Evolutionary conservation across 2,113 vertebrate species (phyloP).

Genomic region (Mungos mungo): DNA sequence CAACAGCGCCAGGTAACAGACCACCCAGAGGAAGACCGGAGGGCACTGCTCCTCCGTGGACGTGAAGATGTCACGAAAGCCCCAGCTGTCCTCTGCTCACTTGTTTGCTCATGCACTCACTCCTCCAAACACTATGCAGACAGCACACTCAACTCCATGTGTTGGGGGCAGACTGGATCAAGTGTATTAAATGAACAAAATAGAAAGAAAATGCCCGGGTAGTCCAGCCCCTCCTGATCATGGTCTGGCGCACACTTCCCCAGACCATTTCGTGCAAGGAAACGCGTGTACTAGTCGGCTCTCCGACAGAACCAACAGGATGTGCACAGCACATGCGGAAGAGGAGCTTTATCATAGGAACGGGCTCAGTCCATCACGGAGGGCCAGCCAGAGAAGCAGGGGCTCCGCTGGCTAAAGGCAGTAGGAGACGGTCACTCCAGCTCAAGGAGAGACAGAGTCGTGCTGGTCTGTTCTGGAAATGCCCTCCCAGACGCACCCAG

Average conservation of each 20-base stretch:
- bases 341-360: background rate
- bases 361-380: rapidly evolving
- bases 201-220: background rate
- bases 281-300: background rate
- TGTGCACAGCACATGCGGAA: rapidly evolving
- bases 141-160: rapidly evolving
- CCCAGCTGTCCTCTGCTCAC: background rate
- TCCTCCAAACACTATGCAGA: rapidly evolving
- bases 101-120: background rate
- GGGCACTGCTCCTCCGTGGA: no score
- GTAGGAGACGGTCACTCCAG: background rate
- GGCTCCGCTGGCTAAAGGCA: rapidly evolving
- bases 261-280: background rate
- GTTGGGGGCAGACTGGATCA: background rate
- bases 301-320: background rate
- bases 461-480: background rate
- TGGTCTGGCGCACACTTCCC: background rate
- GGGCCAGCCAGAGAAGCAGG: background rate
- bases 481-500: background rate
- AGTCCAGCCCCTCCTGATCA: no score
- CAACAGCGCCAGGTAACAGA: background rate
- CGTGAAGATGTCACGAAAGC: rapidly evolving
- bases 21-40: background rate
- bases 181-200: background rate
- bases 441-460: background rate